These are phyloP conservation scores for Cheilosia variabilis DNA, from an alignment of 2,888 invertebrate genomes.

Conservation along the genomic window DNA sequence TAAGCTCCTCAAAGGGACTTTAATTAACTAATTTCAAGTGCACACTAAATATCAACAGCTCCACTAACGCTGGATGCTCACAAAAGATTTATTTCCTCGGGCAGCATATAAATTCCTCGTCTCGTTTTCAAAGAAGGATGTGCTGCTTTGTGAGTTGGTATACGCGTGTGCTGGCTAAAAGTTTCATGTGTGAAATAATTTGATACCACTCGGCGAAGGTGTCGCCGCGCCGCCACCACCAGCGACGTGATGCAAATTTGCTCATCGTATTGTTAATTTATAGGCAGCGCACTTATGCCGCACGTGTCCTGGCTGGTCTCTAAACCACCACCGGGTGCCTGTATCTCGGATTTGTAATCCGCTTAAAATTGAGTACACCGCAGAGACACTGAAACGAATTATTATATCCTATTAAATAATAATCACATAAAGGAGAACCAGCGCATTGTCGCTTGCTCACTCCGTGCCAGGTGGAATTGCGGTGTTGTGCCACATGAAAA, in stretches of 20 bases:
- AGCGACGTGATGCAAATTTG: conserved; percentile 58
- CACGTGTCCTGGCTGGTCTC: conserved; percentile 15
- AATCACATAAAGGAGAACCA: conserved; percentile 43
- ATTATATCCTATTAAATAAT: conserved; percentile 48
- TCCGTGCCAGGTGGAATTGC: not conserved
- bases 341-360: conserved; percentile 57
- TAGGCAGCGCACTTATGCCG: conserved; percentile 5
- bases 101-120: no score
- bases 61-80: no score
- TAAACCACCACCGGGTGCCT: conserved; percentile 6
- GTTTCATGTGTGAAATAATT: conserved; percentile 23
- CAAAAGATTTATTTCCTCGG: no score
- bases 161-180: not conserved
- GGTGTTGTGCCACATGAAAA: conserved; percentile 37
- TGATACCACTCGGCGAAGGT: conserved; percentile 1
- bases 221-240: not conserved
- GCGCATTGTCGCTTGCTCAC: not conserved
- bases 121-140: no score
- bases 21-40: no score
- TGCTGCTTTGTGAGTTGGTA: not conserved
- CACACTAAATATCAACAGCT: no score
- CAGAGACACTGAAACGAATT: conserved; percentile 32
- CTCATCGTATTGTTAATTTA: conserved; percentile 60
- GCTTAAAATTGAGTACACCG: conserved; percentile 59
- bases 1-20: no score